A percentile compares a stretch with the other conserved stretches of the same genome.
These are phyloP conservation scores for Drosophila ambigua DNA, from an alignment of 1,140 invertebrate genomes.

Conservation along the genomic window DNA sequence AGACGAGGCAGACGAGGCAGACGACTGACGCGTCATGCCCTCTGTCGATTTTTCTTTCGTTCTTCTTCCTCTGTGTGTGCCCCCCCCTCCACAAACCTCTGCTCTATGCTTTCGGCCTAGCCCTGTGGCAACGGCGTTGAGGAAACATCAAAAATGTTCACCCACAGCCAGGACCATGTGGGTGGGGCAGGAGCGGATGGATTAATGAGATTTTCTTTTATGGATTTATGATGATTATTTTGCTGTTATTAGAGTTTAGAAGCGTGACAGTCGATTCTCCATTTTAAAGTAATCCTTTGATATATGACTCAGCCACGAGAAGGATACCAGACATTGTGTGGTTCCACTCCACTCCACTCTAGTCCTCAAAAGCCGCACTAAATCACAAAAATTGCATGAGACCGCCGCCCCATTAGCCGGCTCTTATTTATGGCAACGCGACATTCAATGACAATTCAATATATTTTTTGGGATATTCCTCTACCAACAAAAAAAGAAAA, in stretches of 20 bases:
- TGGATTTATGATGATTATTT: conserved; percentile 75
- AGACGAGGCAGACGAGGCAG: conserved; percentile 37
- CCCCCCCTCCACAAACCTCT: neutral
- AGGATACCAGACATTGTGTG: conserved; percentile 2
- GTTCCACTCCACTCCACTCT: conserved; percentile 15
- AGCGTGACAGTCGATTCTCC: conserved; percentile 51
- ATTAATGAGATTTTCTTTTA: conserved; percentile 74
- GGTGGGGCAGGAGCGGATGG: conserved; percentile 4
- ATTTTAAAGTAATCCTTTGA: conserved; percentile 76
- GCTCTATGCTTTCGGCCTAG: no score
- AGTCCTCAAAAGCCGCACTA: conserved; percentile 48
- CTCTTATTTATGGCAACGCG: conserved; percentile 71
- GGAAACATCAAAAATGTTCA: conserved; percentile 56
- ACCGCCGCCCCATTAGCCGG: conserved; percentile 64
- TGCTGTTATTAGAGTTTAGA: conserved; percentile 64
- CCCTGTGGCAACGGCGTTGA: neutral
- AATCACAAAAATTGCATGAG: conserved; percentile 76
- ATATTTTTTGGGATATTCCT: conserved; percentile 44
- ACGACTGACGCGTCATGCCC: conserved; percentile 40
- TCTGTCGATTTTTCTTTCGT: conserved; percentile 37
- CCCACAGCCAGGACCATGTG: conserved; percentile 11
- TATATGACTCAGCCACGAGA: conserved; percentile 49
- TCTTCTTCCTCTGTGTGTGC: conserved; percentile 1
- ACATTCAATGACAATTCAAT: conserved; percentile 75
- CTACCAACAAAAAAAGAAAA: conserved; percentile 7